Evolutionary conservation across 2,888 invertebrate species (phyloP), one percentile per base, ranked within the genome.

Genomic region (Nemurella pictetii): DNA sequence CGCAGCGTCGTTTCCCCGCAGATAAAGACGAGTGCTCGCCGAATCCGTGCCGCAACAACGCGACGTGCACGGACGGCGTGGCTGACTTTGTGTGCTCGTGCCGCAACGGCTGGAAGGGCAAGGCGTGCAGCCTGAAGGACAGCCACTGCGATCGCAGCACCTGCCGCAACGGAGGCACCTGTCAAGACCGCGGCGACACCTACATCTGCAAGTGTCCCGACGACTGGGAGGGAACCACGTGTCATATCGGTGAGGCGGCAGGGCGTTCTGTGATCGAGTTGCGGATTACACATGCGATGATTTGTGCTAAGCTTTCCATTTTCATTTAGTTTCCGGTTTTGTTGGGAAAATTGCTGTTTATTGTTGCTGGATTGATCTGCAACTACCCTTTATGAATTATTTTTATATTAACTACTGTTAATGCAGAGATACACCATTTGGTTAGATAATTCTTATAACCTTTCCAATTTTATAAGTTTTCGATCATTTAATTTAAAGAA

Each of bases 81-180:
- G 94, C 94, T 89, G 95, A 95, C 87, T 96, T 95, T 90, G 95
- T 95, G 88, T 97, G 97, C 91, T 95, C 95, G 87, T 97, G 97
- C 91, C 93, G 93, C 88, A 95, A 95, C 89, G 97, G 97, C 80
- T 97, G 96, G 94, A 94, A 94, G 89, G 97, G 96, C n/a, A 92
- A 93, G 80, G 93, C 92, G 0, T 94, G 94, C 88, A 92, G 91
- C 73, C 88, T 92, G 84, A 91, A 91, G 86, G 91, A 92, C 87
- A 92, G 92, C 84, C 93, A 94, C 88, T 94, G 94, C 88, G 94
- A 94, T 88, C 90, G 90, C 85, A 90, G 91, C 84, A 93, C 94
- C 0, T 94, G 94, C 89, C 91, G 92, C 86, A 93, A 94, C 88
- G 93, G 93, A 25, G 94, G 93, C 74, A 92, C 92, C 15, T 94